A percentile compares a stretch with the other conserved stretches of the same genome.
phyloP scores from a whole-genome alignment of 2,888 invertebrate species.

The Periphyllus acericola region DNA sequence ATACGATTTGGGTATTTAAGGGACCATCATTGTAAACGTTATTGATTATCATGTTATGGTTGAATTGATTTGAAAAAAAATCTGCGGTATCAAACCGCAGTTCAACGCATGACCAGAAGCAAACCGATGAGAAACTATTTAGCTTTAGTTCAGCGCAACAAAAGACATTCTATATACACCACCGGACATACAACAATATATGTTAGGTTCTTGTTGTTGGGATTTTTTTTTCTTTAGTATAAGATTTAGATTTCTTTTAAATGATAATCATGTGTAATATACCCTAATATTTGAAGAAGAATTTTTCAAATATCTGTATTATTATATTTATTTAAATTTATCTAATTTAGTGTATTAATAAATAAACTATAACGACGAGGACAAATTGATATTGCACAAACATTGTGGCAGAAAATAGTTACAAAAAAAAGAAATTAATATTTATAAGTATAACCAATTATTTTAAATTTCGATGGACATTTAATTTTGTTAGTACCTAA shows the following conservation, averaged over 20 bases:
- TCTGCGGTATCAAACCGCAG: neutral
- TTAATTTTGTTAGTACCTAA: no score
- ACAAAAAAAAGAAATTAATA: no score
- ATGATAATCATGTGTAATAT: neutral
- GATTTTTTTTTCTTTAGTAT: neutral
- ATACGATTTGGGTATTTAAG: neutral
- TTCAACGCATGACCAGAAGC: conserved; percentile 10
- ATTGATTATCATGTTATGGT: conserved; percentile 12
- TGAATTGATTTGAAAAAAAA: conserved; percentile 19
- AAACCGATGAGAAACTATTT: neutral
- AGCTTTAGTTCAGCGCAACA: neutral
- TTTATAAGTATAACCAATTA: no score
- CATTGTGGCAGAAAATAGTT: neutral
- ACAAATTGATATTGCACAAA: neutral
- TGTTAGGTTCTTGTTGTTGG: neutral
- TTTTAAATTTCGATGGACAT: no score
- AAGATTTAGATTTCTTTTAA: neutral
- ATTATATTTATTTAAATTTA: no score
- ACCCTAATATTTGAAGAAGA: neutral
- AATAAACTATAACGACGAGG: neutral
- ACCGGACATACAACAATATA: neutral
- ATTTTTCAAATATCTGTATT: no score
- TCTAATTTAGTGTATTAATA: neutral
- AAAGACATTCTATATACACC: neutral
- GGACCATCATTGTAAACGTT: neutral